These are phyloP conservation scores for Agonum fuliginosum DNA, from an alignment of 2,888 invertebrate genomes.

Conservation along the genomic window DNA sequence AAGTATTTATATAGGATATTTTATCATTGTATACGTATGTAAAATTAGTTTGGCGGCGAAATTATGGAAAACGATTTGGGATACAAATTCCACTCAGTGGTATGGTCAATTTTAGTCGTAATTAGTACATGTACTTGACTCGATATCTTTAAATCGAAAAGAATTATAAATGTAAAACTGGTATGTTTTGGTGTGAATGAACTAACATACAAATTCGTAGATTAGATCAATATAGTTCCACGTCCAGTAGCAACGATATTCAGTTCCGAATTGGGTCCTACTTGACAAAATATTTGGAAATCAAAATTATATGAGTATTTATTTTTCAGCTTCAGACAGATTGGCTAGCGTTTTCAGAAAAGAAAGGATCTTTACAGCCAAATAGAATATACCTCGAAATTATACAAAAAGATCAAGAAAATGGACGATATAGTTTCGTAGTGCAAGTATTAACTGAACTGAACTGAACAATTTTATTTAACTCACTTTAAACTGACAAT, in stretches of 20 bases:
- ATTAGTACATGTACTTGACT: conserved; percentile 41
- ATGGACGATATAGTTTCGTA: conserved; percentile 9
- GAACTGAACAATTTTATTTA: conserved; percentile 30
- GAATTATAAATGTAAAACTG: conserved; percentile 44
- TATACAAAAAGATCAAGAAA: conserved; percentile 3
- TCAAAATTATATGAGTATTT: background rate
- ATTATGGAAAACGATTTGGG: background rate
- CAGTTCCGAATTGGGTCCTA: background rate
- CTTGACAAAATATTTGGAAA: conserved; percentile 22
- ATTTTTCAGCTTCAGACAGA: too few relatives aligned
- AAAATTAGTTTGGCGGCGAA: conserved; percentile 1
- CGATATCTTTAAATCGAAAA: conserved; percentile 10
- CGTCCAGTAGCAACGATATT: background rate
- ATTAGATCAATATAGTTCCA: background rate
- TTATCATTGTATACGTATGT: background rate
- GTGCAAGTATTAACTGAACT: conserved; percentile 43
- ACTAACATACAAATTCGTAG: conserved; percentile 39
- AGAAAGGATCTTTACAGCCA: background rate
- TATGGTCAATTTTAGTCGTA: conserved; percentile 54
- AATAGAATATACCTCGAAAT: conserved; percentile 17
- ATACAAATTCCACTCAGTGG: conserved; percentile 40
- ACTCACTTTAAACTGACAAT: conserved; percentile 52
- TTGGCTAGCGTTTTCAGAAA: too few relatives aligned
- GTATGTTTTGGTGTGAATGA: conserved; percentile 51
- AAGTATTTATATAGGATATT: conserved; percentile 23